Percentiles rank a stretch among this genome's conserved stretches.
These are phyloP conservation scores for Cryptomyrus ogoouensis DNA, from an alignment of 2,113 vertebrate species.

Conservation along the genomic window DNA sequence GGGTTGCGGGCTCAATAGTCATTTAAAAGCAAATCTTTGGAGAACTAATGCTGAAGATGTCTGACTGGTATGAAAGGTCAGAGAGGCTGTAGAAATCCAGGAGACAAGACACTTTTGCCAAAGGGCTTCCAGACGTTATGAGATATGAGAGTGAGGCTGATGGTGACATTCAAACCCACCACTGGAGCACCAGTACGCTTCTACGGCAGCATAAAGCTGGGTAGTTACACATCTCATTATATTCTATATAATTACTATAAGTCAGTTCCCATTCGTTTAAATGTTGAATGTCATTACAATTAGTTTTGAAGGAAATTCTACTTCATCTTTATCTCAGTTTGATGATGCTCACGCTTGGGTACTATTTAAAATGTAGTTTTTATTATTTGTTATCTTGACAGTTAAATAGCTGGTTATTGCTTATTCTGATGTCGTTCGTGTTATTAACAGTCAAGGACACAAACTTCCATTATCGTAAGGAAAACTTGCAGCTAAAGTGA, in stretches of 20 bases:
- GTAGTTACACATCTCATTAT: neutral
- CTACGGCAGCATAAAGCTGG: neutral
- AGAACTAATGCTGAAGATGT: neutral
- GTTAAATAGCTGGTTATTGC: neutral
- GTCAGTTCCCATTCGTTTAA: neutral
- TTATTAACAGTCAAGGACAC: neutral
- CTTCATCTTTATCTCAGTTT: neutral
- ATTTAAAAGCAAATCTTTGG: neutral
- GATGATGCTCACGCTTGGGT: neutral
- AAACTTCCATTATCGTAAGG: neutral
- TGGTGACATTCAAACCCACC: neutral
- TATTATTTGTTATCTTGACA: neutral
- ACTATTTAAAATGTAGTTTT: neutral
- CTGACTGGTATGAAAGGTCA: neutral
- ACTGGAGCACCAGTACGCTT: neutral
- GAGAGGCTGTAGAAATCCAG: neutral
- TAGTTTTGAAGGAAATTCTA: neutral
- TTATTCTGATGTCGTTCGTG: neutral
- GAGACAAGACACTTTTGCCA: neutral
- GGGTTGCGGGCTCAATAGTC: neutral
- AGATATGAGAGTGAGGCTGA: neutral
- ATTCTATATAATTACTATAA: neutral
- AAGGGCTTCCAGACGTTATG: neutral
- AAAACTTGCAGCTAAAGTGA: neutral
- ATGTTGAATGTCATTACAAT: neutral